phyloP scores from a whole-genome alignment of 2,113 vertebrate genomes.

The Caranx melampygus region DNA sequence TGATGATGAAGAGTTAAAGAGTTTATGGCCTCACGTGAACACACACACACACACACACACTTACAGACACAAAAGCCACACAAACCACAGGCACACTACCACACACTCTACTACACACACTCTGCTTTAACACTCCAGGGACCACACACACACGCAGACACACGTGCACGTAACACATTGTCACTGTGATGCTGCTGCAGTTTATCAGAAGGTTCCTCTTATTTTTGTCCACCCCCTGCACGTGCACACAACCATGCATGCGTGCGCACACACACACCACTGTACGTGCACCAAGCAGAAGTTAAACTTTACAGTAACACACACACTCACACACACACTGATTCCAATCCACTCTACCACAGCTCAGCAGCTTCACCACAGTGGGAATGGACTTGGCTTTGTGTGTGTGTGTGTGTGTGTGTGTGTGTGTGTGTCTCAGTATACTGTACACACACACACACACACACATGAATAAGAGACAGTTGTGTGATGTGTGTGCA shows the following conservation, averaged over 20 bases:
- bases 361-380: slow-evolving; percentile 53
- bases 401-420: too few species aligned
- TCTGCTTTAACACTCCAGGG: slow-evolving; percentile 78
- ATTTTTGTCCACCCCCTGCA: not conserved
- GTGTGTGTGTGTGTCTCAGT: too few species aligned
- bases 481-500: not conserved
- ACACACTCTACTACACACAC: slow-evolving; percentile 61
- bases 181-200: not conserved
- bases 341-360: slow-evolving; percentile 48
- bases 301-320: not conserved
- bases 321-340: not conserved
- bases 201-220: not conserved
- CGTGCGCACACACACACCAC: not conserved
- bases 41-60: slow-evolving; percentile 58
- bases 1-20: slow-evolving; percentile 73
- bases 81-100: slow-evolving; percentile 73
- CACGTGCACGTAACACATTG: not conserved
- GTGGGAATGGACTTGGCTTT: not conserved
- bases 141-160: slow-evolving; percentile 69
- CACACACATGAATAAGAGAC: not conserved
- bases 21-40: slow-evolving; percentile 66
- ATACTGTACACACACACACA: too few species aligned
- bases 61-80: slow-evolving; percentile 56
- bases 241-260: not conserved
- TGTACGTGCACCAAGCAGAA: not conserved